Evolutionary conservation across 2,797 vertebrate genomes (phyloP), one percentile per base, ranked within the genome.

Genomic region (Xenentodon cancila): DNA sequence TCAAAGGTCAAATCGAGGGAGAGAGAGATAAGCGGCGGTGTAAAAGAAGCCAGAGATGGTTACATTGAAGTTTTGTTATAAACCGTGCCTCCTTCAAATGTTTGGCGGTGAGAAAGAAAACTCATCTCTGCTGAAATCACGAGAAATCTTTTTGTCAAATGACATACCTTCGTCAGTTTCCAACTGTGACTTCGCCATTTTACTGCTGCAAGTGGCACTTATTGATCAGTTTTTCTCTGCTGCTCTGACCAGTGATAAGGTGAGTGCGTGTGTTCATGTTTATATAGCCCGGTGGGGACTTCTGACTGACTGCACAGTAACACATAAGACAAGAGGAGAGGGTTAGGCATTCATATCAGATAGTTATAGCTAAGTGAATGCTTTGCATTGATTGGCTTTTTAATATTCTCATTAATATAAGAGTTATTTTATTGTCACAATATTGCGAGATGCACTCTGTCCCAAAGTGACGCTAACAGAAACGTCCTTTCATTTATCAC

Each of bases 171-270:
- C 62, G 1, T 54, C 43, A 2, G 11, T 0, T 48, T 76, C 50
- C 68, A 52, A 54, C 58, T 9, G 52, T 9, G 47, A 66, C n/a
- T 65, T 49, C 69, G 81, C 80, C 73, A 79, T 84, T 75, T 16
- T 21, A 37, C 50, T 45, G 45, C 7, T 73, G 59, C 56, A 9
- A 54, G 64, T 59, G 32, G 61, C 32, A 18, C 22, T 3, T 50
- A 84, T 82, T 80, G 86, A 88, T 78, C 73, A 73, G 77, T 80
- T 82, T 81, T 71, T 59, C 52, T 55, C 34, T 56, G 40, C 65
- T 67, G 64, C 27, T 67, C 59, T 49, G 19, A 52, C 51, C 32
- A 61, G 46, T 16, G 74, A 75, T 67, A 80, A 54, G 37, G 16
- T 25, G 25, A 3, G 25, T 25, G 53, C 60, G 53, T 34, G 48